Percentiles rank a stretch among this genome's conserved stretches.
phyloP scores from a whole-genome alignment of 2,888 invertebrate genomes.

The Bruchidius siliquastri region DNA sequence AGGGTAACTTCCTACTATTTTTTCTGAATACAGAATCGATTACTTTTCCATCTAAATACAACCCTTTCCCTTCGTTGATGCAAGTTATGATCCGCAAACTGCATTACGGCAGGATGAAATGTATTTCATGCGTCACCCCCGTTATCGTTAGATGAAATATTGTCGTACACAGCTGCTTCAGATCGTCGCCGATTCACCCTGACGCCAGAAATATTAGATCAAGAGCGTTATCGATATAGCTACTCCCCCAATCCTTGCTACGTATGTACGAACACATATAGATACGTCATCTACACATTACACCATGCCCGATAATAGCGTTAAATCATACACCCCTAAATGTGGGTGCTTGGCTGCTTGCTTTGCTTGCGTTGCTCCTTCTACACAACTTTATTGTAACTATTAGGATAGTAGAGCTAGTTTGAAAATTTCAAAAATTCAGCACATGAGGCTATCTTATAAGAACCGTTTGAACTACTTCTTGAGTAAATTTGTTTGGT shows the following conservation, averaged over 20 bases:
- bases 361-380: neutral
- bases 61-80: neutral
- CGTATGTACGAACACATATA: neutral
- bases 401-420: too few species aligned
- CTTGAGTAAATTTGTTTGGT: too few species aligned
- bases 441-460: too few species aligned
- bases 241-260: neutral
- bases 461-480: too few species aligned
- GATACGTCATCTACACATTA: neutral
- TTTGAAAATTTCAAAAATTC: too few species aligned
- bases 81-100: neutral
- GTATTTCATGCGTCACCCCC: neutral
- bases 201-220: neutral
- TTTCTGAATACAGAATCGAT: neutral
- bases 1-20: too few species aligned
- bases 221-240: neutral
- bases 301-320: neutral
- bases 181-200: neutral
- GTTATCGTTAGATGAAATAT: neutral
- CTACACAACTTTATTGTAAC: too few species aligned
- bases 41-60: neutral
- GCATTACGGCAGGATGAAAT: neutral
- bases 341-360: neutral
- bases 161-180: neutral
- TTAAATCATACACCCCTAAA: neutral